Base-by-base conservation (phyloP, 2,888 invertebrate genomes). In the Bellardia pandia region DNA sequence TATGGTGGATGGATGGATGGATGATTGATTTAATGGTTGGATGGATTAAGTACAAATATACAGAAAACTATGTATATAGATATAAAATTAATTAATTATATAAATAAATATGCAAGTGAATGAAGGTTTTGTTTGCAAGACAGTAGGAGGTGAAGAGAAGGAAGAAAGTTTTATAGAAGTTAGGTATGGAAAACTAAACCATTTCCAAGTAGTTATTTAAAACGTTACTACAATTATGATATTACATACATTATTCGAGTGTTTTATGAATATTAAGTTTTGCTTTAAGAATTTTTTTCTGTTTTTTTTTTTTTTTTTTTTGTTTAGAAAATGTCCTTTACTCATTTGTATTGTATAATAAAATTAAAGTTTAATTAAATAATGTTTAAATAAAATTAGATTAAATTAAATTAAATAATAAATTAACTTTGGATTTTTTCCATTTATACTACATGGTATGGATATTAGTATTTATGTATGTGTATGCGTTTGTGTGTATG, bases 361-460 rank as follows among this genome's bases (percentile, higher is more conserved):
- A 53, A 40, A 3, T 74, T 60, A 16, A 68, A 68, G 14, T 45
- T 45, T 74, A 66, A 72, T 74, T 58, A 84, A 74, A 42, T 66
- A 78, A 30, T 64, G 48, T 83, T 81, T 78, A 82, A 23, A 40
- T 78, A 77, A 86, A 68, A 72, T 86, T 77, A 58, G 74, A 78
- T 51, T 66, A 81, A 13, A 69, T 80, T 71, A 69, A 72, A 77
- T 82, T 74, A 82, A 81, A 66, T 82, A 86, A 85, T 85, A 85
- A 87, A 87, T 81, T 84, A 87, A 85, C 87, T 87, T 87, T 87
- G 87, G 87, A 87, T 84, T 64, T 85, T 82, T 87, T 87, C 85
- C 87, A 75, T 87, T 85, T 87, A 85, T 87, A 85, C 84, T 87
- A 87, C 77, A 78, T 86, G 86, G 86, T 87, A 87, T 82, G 77